Conservation (phyloP, 2,797 vertebrate species). For the Meda fulgida region DNA sequence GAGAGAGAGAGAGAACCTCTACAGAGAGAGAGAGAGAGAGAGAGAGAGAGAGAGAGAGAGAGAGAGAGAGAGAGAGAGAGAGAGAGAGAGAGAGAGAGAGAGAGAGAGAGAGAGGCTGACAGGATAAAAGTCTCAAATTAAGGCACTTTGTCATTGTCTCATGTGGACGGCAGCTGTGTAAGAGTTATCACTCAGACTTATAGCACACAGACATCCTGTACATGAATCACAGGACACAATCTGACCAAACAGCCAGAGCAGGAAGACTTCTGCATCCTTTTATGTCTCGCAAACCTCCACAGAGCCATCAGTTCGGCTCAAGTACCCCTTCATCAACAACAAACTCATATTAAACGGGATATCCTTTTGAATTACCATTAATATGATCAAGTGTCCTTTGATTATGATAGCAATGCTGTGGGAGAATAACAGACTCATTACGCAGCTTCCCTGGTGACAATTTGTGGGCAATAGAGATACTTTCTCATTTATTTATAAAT, state of each 20-base stretch:
- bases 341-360: not conserved
- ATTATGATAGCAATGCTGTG: not conserved
- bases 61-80: conserved; percentile 59
- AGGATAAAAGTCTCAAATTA: conserved; percentile 48
- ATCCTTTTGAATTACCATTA: not conserved
- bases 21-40: conserved; percentile 57
- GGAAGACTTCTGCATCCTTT: conserved; percentile 21
- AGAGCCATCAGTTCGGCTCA: not conserved
- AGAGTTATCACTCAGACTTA: conserved; percentile 43
- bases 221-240: conserved; percentile 30
- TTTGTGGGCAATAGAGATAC: not conserved
- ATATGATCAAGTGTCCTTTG: not conserved
- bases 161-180: conserved; percentile 73
- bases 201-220: conserved; percentile 34
- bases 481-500: not conserved
- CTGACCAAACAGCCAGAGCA: not conserved
- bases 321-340: not conserved
- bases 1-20: conserved; percentile 49
- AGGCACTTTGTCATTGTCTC: conserved; percentile 51
- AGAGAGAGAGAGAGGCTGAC: conserved; percentile 49
- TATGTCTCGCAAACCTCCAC: not conserved
- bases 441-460: not conserved
- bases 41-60: conserved; percentile 57
- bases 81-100: conserved; percentile 57
- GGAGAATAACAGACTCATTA: not conserved